phyloP scores from a whole-genome alignment of 2,113 vertebrate genomes.

The Crotalus horridus region DNA sequence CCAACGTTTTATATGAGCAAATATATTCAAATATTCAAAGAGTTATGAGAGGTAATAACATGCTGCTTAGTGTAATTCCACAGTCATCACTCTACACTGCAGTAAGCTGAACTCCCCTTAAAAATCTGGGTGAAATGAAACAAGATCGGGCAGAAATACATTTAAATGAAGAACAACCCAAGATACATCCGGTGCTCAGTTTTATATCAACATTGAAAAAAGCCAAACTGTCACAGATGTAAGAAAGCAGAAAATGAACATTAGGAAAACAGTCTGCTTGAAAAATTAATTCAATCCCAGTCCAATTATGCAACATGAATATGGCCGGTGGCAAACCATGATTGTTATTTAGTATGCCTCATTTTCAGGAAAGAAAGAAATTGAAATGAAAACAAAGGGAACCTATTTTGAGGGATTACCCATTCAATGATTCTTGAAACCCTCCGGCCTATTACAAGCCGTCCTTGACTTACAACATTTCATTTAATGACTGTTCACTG shows the following conservation, averaged over 20 bases:
- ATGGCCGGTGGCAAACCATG: neutral
- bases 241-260: neutral
- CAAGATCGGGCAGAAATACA: constrained; percentile 45
- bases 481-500: neutral
- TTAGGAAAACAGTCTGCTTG: constrained; percentile 25
- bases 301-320: neutral
- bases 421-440: neutral
- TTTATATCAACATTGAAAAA: constrained; percentile 34
- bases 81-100: constrained; percentile 47
- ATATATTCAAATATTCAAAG: constrained; percentile 68
- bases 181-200: constrained; percentile 34
- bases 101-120: constrained; percentile 46
- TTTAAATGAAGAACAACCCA: constrained; percentile 63
- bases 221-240: constrained; percentile 39
- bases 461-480: neutral
- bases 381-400: neutral
- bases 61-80: constrained; percentile 57
- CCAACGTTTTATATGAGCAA: constrained; percentile 54
- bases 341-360: neutral
- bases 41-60: constrained; percentile 51
- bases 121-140: constrained; percentile 53
- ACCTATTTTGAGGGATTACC: neutral
- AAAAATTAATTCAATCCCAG: constrained; percentile 14
- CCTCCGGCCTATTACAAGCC: neutral
- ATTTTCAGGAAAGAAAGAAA: neutral